Evolutionary conservation across 2,888 invertebrate species (phyloP), one percentile per base, ranked within the genome.

Genomic region (Scrobipalpa atriplicella): DNA sequence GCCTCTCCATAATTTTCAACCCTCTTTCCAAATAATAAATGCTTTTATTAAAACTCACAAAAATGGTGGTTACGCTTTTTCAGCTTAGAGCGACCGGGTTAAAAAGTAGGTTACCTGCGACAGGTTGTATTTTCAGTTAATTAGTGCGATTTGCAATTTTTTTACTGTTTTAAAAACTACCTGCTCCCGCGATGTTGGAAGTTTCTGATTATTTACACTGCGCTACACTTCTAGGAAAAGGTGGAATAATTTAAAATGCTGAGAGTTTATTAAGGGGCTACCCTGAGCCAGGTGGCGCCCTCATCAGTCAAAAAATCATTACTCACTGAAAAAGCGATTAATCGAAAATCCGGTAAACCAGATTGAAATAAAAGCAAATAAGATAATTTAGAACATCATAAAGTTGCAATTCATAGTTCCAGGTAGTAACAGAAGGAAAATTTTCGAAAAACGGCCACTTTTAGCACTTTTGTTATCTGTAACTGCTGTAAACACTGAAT

Each of bases 111-210:
- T 79, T 78, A 77, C 74, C 68, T 67, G 74, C 76, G 79, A 78
- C 81, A 82, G 79, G 77, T 79, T 72, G 72, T 76, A 81, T 80
- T 85, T 85, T 80, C 79, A 82, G 82, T 86, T 87, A 85, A 85
- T 86, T 86, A 86, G 81, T 80, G 73, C 71, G 71, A 58, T 76
- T 75, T 78, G 74, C 64, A 65, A 68, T 67, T 71, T 69, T 68
- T 68, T 66, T 62, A 62, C 62, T 65, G 64, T 66, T 69, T 66
- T 58, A 66, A 68, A 66, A 67, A 54, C 21, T 62, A 62, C 62
- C 58, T 58, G 58, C 58, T 38, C 16, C 64, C 39, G 51, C 39
- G n/a, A 36, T 18, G 36, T 61, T 41, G 61, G 38, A 54, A 64
- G 56, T 56, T 54, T 36, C 52, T 54, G 39, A 21, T 52, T 51